Conservation (phyloP, 1,140 invertebrate genomes). For the Drosophila littoralis region DNA sequence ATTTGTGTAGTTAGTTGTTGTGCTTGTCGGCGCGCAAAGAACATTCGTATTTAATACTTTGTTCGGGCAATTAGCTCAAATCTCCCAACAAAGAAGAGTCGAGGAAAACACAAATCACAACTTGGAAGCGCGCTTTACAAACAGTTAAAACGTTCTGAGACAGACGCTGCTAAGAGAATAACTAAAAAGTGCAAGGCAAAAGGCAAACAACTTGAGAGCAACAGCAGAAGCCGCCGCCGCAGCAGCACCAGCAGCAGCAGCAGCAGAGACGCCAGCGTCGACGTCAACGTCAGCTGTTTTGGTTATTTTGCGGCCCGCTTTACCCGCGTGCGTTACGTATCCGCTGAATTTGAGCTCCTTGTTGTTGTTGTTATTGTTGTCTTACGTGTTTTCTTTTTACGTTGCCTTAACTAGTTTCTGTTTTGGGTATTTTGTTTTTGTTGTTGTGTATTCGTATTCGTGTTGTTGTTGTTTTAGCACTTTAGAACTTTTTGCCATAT, state of each 20-base stretch:
- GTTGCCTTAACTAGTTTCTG: conserved; percentile 61
- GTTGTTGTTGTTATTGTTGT: conserved; percentile 33
- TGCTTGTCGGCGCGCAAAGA: conserved; percentile 41
- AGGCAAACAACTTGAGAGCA: conserved; percentile 37
- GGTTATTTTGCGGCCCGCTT: conserved; percentile 7
- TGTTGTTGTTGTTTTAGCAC: conserved; percentile 19
- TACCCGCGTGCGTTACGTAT: conserved; percentile 43
- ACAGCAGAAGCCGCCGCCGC: conserved; percentile 20
- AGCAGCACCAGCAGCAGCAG: conserved; percentile 3
- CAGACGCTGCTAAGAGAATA: conserved; percentile 62
- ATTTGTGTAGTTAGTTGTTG: conserved; percentile 56
- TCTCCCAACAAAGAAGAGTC: conserved; percentile 49
- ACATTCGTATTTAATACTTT: conserved; percentile 49
- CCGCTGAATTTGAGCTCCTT: conserved; percentile 29
- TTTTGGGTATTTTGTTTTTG: conserved; percentile 51
- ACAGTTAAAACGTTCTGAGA: conserved; percentile 61
- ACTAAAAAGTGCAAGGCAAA: conserved; percentile 75
- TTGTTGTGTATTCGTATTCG: conserved; percentile 35
- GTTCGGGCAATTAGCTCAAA: conserved; percentile 69
- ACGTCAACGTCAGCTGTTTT: conserved; percentile 64
- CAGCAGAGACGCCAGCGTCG: conserved; percentile 34
- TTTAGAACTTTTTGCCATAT: conserved; percentile 50
- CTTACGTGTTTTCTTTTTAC: conserved; percentile 34
- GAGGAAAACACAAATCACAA: conserved; percentile 16
- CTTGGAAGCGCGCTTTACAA: conserved; percentile 13